phyloP scores from a whole-genome alignment of 2,888 invertebrate genomes.

The Xylocampa areola region DNA sequence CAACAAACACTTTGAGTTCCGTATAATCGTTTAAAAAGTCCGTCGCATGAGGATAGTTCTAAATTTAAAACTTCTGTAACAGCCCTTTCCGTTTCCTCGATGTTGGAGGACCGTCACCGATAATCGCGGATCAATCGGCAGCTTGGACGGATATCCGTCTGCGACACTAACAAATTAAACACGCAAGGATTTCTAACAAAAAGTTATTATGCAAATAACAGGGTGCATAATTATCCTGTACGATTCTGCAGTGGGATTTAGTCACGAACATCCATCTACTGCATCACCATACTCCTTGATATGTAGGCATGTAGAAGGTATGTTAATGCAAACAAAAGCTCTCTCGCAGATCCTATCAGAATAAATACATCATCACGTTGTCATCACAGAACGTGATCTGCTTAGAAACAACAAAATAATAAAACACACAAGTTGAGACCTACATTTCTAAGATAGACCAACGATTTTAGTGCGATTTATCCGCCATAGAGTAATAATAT shows the following conservation, averaged over 20 bases:
- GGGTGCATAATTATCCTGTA: constrained; percentile 9
- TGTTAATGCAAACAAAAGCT: constrained; percentile 36
- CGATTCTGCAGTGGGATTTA: not conserved
- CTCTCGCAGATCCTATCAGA: constrained; percentile 38
- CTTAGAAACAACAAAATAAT: constrained; percentile 33
- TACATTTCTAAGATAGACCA: constrained; percentile 24
- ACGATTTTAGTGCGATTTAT: constrained; percentile 31
- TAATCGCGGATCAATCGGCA: constrained; percentile 73
- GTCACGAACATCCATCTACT: constrained; percentile 14
- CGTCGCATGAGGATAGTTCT: constrained; percentile 61
- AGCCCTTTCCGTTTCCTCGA: constrained; percentile 76
- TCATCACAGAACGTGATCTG: constrained; percentile 49
- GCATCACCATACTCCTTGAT: constrained; percentile 12
- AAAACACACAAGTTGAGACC: constrained; percentile 37
- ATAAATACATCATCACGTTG: constrained; percentile 44
- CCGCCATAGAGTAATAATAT: constrained; percentile 30
- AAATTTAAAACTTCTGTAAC: constrained; percentile 71
- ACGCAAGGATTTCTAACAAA: constrained; percentile 19
- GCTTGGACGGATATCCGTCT: constrained; percentile 70
- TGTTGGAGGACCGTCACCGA: constrained; percentile 63
- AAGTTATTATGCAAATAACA: constrained; percentile 4
- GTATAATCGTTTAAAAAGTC: constrained; percentile 63
- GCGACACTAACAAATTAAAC: constrained; percentile 11
- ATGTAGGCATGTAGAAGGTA: constrained; percentile 16
- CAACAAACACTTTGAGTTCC: constrained; percentile 69